These are phyloP conservation scores for Anthopleura xanthogrammica DNA, from an alignment of 92 coral and sea anemone species.

Conservation along the genomic window DNA sequence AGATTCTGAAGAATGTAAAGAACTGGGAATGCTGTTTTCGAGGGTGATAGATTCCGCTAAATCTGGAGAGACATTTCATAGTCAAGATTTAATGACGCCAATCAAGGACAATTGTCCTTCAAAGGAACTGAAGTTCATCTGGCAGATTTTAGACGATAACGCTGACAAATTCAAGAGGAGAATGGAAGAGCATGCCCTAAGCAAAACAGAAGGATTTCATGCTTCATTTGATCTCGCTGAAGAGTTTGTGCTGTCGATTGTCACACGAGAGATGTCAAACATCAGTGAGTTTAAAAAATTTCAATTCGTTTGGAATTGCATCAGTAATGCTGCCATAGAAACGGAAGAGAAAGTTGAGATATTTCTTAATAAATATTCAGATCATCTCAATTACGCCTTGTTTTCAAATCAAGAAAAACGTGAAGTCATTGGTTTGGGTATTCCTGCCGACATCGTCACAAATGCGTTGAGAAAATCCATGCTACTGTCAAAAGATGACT, in stretches of 20 bases:
- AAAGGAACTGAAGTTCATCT: slow-evolving; percentile 55
- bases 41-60: slow-evolving; percentile 89
- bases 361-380: slow-evolving; percentile 6
- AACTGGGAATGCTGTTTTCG: slow-evolving; percentile 73
- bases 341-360: background rate
- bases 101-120: slow-evolving; percentile 26
- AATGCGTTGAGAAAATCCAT: slow-evolving; percentile 68
- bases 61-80: slow-evolving; percentile 71
- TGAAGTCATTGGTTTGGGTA: slow-evolving; percentile 22
- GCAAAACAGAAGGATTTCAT: background rate
- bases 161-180: background rate
- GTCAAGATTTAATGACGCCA: slow-evolving; percentile 35
- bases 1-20: slow-evolving; percentile 61
- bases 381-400: slow-evolving; percentile 60
- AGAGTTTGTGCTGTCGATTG: slow-evolving; percentile 12
- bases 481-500: slow-evolving; percentile 57
- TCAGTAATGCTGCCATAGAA: background rate
- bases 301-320: slow-evolving; percentile 15
- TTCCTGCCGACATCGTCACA: slow-evolving; percentile 39
- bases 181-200: slow-evolving; percentile 1
- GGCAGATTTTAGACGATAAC: slow-evolving; percentile 42
- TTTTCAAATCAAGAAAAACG: slow-evolving; percentile 41
- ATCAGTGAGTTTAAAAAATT: slow-evolving; percentile 21
- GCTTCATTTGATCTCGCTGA: slow-evolving; percentile 5
- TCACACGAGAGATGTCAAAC: slow-evolving; percentile 18